Evolutionary conservation across 2,113 vertebrate genomes (phyloP), one percentile per base, ranked within the genome.

Genomic region (Plecturocebus donacophilus): DNA sequence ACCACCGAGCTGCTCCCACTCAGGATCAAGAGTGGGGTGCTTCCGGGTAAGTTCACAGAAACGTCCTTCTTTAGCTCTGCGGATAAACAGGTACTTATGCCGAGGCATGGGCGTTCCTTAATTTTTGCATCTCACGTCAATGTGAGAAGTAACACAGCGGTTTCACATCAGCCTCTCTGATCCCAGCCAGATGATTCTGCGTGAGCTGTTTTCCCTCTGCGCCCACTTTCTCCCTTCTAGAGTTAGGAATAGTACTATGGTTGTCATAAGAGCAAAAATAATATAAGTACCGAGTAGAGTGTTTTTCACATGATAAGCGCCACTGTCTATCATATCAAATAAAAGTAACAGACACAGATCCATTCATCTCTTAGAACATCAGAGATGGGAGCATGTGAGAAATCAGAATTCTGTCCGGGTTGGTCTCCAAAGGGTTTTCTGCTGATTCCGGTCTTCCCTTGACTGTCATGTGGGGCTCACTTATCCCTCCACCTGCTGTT

Each of bases 321-420:
- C 5, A 0, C 6, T 12, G n/a, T 45, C 77, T 64, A 4, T 42
- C 6, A 6, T 7, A 42, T 27, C 25, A 84, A 45, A 52, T 3
- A 38, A 47, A 13, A 47, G 2, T 17, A 14, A 2, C 80, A 8
- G 32, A 75, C 30, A 30, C 66, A 66, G 87, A 35, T 3, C 6
- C 61, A 6, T 47, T 30, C 32, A 11, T 19, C 5, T 54, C 54
- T 6, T 3, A 32, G 23, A 54, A 23, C 1, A 1, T 3, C 6
- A 40, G 32, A 6, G 14, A 1, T 0, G 0, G 10, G 42, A 40
- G 23, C 66, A 21, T 14, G 38, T 61, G 5, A 30, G 79, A 38
- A 35, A 52, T 66, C 68, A 5, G 84, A 35, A 14, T n/a, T 61
- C 35, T 6, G 49, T 27, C 42, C 40, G 5, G 6, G 1, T 21